A percentile compares a stretch with the other conserved stretches of the same genome.
phyloP scores from a whole-genome alignment of 1,140 invertebrate genomes.

The Archegozetes longisetosus region DNA sequence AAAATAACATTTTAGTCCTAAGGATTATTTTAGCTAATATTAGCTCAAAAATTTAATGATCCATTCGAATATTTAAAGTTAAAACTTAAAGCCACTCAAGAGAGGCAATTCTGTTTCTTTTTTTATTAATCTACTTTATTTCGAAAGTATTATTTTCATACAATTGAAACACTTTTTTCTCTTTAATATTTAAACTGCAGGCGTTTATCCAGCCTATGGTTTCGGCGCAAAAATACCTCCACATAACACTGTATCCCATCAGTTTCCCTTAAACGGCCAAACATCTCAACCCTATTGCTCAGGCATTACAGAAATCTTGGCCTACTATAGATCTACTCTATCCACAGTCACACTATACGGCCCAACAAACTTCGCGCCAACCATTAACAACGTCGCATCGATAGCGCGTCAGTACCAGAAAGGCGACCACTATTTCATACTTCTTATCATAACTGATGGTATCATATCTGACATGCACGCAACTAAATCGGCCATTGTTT shows the following conservation, averaged over 20 bases:
- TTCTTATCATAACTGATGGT: constrained; percentile 49
- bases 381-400: constrained; percentile 38
- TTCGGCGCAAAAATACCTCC: constrained; percentile 15
- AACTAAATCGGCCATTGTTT: constrained; percentile 38
- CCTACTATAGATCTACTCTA: constrained; percentile 31
- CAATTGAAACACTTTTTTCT: too few species aligned
- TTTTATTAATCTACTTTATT: too few species aligned
- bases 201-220: constrained; percentile 5
- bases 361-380: constrained; percentile 47
- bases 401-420: constrained; percentile 18
- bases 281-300: constrained; percentile 23
- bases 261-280: constrained; percentile 17
- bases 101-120: too few species aligned
- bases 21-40: too few species aligned
- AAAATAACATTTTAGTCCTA: too few species aligned
- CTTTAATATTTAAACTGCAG: constrained; percentile 7
- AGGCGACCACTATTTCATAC: constrained; percentile 30
- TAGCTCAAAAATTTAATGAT: too few species aligned
- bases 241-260: background rate
- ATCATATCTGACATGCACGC: constrained; percentile 45
- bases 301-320: constrained; percentile 29
- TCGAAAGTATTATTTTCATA: too few species aligned
- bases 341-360: constrained; percentile 40
- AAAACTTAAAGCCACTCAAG: too few species aligned
- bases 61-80: too few species aligned